These are phyloP conservation scores for Yoshiicerus persimilis DNA, from an alignment of 1,140 invertebrate species.

Conservation along the genomic window DNA sequence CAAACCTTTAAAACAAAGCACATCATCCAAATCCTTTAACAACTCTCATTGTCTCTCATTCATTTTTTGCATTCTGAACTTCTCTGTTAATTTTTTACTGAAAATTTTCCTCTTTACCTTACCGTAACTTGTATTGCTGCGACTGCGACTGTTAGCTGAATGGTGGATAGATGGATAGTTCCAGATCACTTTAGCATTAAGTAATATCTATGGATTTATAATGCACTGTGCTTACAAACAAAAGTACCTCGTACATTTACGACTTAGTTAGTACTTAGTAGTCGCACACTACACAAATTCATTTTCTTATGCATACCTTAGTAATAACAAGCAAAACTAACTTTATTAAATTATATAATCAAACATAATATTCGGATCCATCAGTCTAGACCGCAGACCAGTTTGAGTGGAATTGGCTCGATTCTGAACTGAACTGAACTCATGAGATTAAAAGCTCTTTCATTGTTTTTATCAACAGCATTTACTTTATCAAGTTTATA, in stretches of 20 bases:
- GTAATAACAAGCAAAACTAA: background rate
- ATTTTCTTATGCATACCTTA: background rate
- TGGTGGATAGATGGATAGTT: background rate
- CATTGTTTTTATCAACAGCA: background rate
- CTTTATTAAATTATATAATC: conserved; percentile 21
- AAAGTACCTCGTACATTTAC: background rate
- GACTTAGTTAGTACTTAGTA: background rate
- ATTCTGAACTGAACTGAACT: background rate
- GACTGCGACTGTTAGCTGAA: background rate
- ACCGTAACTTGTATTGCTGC: background rate
- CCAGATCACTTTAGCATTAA: background rate
- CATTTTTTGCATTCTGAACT: background rate
- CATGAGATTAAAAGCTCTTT: background rate
- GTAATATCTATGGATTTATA: background rate
- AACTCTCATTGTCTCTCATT: background rate
- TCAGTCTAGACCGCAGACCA: background rate
- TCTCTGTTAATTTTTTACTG: background rate
- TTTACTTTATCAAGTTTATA: background rate
- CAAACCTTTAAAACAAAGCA: background rate
- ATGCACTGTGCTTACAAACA: background rate
- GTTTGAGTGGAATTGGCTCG: background rate
- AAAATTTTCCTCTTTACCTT: background rate
- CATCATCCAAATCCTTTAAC: background rate
- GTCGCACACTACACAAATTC: background rate
- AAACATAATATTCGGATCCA: conserved; percentile 3